Evolutionary conservation across 2,888 invertebrate genomes (phyloP), one percentile per base, ranked within the genome.

Genomic region (Tipula unca): DNA sequence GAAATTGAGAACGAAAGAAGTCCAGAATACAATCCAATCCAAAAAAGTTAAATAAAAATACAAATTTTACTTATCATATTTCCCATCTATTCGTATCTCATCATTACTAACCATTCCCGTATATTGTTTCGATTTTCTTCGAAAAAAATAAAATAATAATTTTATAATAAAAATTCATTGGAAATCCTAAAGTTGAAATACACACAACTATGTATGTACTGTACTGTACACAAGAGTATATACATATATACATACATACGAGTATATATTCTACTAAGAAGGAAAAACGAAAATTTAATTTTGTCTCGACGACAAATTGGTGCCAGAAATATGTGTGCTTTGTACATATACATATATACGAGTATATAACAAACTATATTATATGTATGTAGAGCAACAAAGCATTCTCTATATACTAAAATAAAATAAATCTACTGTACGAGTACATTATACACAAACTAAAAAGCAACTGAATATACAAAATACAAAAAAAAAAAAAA

Each of bases 271-370:
- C 25, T 69, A 25, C 25, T 25, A 69, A 69, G 69, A 25, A 69
- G 69, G 69, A 69, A 69, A 69, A 69, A 69, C 25, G 25, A 69
- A 69, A 69, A 25, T 69, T 69, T 69, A 69, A 69, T 69, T 69
- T 69, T 69, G 69, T 69, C 69, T 69, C 69, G 69, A 69, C 69
- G 69, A 69, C 20, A 69, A 69, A 69, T 69, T 69, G 69, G 69
- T 69, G 69, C 69, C 69, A 69, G 69, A 69, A 69, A 69, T 69
- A 69, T 69, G 69, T 69, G 69, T 69, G 69, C 69, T 69, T 69
- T 25, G 8, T 69, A 69, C 25, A 13, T 69, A 54, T 69, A 69
- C 25, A 13, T 69, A 54, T 17, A n/a, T 17, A 32, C 32, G 32
- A 17, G 48, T 48, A 48, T 17, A 48, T 48, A 48, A 17, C n/a